These are phyloP conservation scores for Epinotia ramella DNA, from an alignment of 2,888 invertebrate genomes.

Conservation along the genomic window DNA sequence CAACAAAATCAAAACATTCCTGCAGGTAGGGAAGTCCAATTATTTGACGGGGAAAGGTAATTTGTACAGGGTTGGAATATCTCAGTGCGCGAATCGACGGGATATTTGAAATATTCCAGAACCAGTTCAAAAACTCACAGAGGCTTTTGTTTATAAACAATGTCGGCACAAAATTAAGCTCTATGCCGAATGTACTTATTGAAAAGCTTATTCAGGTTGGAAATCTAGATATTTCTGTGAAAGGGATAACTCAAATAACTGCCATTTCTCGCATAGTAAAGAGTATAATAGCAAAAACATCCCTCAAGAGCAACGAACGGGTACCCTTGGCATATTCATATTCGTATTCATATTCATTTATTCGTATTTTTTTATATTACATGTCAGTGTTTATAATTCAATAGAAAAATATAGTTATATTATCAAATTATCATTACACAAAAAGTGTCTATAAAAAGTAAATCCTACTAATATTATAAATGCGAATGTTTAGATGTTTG, in stretches of 20 bases:
- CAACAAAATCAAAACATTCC: slow-evolving; percentile 46
- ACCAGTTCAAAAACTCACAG: slow-evolving; percentile 45
- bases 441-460: too few relatives aligned
- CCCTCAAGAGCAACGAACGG: too few relatives aligned
- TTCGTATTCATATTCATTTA: too few relatives aligned
- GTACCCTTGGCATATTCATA: too few relatives aligned
- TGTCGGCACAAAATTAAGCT: slow-evolving; percentile 46
- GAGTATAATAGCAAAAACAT: neutral
- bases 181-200: slow-evolving; percentile 15
- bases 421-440: too few relatives aligned
- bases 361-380: too few relatives aligned
- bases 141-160: slow-evolving; percentile 46
- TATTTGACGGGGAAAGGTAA: slow-evolving; percentile 45
- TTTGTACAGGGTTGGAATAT: slow-evolving; percentile 45
- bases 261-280: neutral
- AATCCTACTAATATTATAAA: too few relatives aligned
- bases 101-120: slow-evolving; percentile 47
- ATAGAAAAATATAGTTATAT: too few relatives aligned
- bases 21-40: slow-evolving; percentile 41
- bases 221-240: slow-evolving; percentile 6
- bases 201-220: slow-evolving; percentile 10
- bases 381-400: too few relatives aligned
- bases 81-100: slow-evolving; percentile 37
- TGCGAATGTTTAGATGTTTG: too few relatives aligned
- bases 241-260: neutral